Evolutionary conservation across 2,113 vertebrate genomes (phyloP).

Genomic region (Oryzias curvinotus): DNA sequence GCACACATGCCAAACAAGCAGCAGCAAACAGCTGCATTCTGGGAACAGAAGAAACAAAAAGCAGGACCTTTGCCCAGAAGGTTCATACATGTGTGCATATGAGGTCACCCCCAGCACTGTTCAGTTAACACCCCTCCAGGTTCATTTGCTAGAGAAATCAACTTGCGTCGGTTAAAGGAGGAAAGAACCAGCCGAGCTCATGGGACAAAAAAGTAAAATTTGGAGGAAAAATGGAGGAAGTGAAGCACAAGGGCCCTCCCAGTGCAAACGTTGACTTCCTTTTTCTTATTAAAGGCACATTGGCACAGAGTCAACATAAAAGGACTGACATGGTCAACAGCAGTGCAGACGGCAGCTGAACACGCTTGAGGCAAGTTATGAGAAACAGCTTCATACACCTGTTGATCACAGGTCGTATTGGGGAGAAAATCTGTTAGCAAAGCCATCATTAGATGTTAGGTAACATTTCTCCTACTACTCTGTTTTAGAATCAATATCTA

Average conservation of each 20-base stretch:
- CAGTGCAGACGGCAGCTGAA: background rate
- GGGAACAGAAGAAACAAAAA: constrained; percentile 26
- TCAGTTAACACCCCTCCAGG: constrained; percentile 3
- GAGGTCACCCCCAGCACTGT: background rate
- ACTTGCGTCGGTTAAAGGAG: constrained; percentile 12
- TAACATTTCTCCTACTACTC: too few species aligned
- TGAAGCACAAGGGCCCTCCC: constrained; percentile 61
- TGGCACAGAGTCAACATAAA: constrained; percentile 63
- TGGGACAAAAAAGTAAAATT: constrained; percentile 25
- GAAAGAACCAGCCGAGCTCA: constrained; percentile 28
- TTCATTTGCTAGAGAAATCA: background rate
- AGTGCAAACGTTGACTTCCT: constrained; percentile 73
- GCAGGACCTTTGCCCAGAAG: constrained; percentile 3
- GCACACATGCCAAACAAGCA: constrained; percentile 49
- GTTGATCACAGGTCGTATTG: too few species aligned
- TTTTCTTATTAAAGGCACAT: constrained; percentile 64
- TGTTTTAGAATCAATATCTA: too few species aligned
- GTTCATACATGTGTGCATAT: constrained; percentile 3
- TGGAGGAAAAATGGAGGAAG: constrained; percentile 50
- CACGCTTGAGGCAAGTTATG: background rate
- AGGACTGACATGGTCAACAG: constrained; percentile 17
- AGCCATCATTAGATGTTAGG: too few species aligned
- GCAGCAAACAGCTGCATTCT: constrained; percentile 19
- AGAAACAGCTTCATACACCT: background rate
- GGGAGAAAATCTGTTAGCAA: too few species aligned